Evolutionary conservation across 2,113 vertebrate genomes (phyloP).

Genomic region (Lynx canadensis): DNA sequence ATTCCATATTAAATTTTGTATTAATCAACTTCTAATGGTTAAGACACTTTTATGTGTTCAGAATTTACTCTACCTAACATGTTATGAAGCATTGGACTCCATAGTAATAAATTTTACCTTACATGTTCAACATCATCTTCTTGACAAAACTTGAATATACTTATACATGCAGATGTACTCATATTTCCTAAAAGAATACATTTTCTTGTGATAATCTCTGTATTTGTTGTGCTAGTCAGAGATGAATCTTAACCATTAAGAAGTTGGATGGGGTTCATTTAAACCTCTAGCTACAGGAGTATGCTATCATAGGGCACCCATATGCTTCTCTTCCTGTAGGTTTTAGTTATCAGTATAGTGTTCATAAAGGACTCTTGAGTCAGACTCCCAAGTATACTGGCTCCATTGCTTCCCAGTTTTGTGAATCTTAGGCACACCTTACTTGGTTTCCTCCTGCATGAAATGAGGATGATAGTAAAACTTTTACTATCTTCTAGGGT

Average conservation of each 20-base stretch:
- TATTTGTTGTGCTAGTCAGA: not conserved
- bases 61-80: not conserved
- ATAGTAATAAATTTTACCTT: slow-evolving; percentile 36
- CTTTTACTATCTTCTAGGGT: not conserved
- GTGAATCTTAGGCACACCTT: not conserved
- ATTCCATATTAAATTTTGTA: not conserved
- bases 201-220: not conserved
- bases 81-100: not conserved
- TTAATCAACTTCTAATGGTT: slow-evolving; percentile 11
- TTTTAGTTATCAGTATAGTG: not conserved
- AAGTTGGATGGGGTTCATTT: not conserved
- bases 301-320: not conserved
- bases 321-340: not conserved
- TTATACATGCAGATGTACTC: not conserved
- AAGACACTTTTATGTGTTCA: not conserved
- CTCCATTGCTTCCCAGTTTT: not conserved
- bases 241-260: slow-evolving; percentile 2
- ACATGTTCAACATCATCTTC: not conserved
- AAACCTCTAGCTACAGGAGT: not conserved
- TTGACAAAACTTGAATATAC: not conserved
- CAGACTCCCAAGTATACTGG: not conserved
- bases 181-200: slow-evolving; percentile 23
- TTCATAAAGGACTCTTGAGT: not conserved
- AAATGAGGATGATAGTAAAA: not conserved
- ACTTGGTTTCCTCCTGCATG: not conserved